These are phyloP conservation scores for Pterois miles DNA, from an alignment of 2,797 vertebrate species.

Conservation along the genomic window DNA sequence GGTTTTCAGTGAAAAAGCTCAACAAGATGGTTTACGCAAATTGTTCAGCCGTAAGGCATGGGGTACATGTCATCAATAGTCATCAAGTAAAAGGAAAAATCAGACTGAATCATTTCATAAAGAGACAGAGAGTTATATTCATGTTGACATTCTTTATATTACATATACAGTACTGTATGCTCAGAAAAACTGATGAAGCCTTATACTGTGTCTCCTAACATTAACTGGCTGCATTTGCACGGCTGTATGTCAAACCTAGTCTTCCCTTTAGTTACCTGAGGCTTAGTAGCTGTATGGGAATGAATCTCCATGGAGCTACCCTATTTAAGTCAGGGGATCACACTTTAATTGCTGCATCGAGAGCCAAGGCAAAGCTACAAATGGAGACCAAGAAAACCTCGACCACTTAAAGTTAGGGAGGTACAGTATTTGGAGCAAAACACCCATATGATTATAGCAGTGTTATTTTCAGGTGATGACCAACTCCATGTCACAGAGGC, in stretches of 20 bases:
- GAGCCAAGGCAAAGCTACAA: conserved; percentile 6
- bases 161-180: too few relatives aligned
- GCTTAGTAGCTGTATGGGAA: conserved; percentile 26
- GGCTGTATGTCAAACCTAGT: neutral
- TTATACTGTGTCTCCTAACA: neutral
- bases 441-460: neutral
- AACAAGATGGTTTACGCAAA: neutral
- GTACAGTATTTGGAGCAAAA: neutral
- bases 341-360: conserved; percentile 34
- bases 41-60: neutral
- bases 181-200: neutral
- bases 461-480: neutral
- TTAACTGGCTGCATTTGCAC: conserved; percentile 4
- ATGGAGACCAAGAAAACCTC: neutral
- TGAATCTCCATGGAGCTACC: conserved; percentile 24
- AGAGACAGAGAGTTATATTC: neutral
- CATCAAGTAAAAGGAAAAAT: neutral
- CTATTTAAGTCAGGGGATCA: conserved; percentile 33
- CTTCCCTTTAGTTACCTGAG: conserved; percentile 20
- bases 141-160: neutral
- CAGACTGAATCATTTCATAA: neutral
- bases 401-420: neutral
- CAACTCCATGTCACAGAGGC: neutral
- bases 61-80: neutral
- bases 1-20: too few relatives aligned